These are phyloP conservation scores for Poeciliopsis turneri DNA, from an alignment of 2,797 vertebrate genomes.

Conservation along the genomic window DNA sequence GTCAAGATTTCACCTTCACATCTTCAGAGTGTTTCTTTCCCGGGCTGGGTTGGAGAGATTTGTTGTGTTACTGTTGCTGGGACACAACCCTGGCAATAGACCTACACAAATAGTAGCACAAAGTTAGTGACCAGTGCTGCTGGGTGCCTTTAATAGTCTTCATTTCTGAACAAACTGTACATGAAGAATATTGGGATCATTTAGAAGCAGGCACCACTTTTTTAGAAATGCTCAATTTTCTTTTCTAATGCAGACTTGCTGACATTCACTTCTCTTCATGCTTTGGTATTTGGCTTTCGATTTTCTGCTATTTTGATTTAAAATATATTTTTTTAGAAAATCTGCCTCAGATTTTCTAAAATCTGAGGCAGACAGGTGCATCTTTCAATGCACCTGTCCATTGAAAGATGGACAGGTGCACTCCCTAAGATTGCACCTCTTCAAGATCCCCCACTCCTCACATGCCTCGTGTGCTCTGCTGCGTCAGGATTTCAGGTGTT, in stretches of 20 bases:
- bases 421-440: background rate
- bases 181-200: background rate
- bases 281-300: background rate
- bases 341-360: too few species aligned
- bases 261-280: background rate
- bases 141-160: background rate
- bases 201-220: background rate
- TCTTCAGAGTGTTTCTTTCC: background rate
- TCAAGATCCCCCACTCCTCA: background rate
- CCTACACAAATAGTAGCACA: conserved; percentile 17
- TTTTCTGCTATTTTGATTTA: background rate
- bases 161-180: background rate
- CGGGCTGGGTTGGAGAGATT: background rate
- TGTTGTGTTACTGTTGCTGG: conserved; percentile 16
- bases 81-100: conserved; percentile 20
- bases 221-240: background rate
- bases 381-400: too few species aligned
- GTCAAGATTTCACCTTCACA: background rate
- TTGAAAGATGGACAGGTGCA: too few species aligned
- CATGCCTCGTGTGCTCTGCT: background rate
- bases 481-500: background rate
- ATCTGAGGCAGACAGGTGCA: too few species aligned
- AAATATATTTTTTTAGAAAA: background rate
- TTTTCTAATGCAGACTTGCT: background rate
- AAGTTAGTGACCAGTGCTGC: conserved; percentile 13